phyloP scores from a whole-genome alignment of 2,113 vertebrate genomes.

The Podilymbus podiceps region DNA sequence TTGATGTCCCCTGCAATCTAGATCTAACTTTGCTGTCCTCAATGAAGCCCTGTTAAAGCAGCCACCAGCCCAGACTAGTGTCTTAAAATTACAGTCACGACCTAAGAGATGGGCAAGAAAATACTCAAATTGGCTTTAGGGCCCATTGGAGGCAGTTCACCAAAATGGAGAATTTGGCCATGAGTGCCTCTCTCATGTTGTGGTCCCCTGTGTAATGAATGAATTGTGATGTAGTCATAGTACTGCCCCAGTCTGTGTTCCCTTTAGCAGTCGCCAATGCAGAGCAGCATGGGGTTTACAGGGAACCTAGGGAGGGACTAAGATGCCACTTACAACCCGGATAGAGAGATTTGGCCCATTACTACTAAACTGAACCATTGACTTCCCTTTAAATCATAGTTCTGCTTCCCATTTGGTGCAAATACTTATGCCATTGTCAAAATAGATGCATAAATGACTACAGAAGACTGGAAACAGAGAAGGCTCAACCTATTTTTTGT shows the following conservation, averaged over 20 bases:
- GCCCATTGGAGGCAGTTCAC: rapidly evolving
- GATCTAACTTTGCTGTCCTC: neutral
- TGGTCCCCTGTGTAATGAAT: neutral
- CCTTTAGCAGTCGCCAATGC: neutral
- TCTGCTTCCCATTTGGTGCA: neutral
- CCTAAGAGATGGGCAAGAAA: neutral
- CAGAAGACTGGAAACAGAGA: neutral
- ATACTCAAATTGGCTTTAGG: neutral
- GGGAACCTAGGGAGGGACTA: neutral
- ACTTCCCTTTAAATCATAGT: neutral
- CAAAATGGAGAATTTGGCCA: neutral
- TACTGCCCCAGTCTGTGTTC: neutral
- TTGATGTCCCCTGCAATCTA: neutral
- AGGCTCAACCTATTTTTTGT: neutral
- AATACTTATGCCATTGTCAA: neutral
- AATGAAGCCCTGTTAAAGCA: neutral
- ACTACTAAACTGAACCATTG: neutral
- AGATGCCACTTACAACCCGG: neutral
- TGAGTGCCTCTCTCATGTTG: neutral
- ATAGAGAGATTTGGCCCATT: neutral
- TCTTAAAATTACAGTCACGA: neutral
- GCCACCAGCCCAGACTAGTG: neutral
- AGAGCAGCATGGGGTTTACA: neutral
- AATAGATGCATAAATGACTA: neutral
- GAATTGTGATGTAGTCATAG: too few species aligned